phyloP scores from a whole-genome alignment of 2,113 vertebrate genomes.

The Micronycteris hirsuta region DNA sequence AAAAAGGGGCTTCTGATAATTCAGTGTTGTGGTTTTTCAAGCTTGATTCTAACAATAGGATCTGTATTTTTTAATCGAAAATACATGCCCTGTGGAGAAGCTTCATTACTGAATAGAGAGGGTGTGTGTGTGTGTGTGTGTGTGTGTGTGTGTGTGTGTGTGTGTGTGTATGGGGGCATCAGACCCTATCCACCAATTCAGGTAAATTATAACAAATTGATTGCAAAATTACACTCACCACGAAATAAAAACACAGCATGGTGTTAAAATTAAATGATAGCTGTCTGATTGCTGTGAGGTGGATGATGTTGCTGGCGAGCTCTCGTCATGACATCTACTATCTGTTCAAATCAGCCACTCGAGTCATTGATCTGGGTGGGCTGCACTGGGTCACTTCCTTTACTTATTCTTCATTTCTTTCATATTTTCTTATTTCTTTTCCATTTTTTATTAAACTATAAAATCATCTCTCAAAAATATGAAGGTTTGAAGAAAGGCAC shows the following conservation, averaged over 20 bases:
- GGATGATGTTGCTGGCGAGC: no score
- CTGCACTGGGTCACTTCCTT: not conserved
- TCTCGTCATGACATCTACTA: not conserved
- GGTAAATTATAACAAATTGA: not conserved
- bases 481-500: not conserved
- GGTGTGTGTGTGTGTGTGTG: no score
- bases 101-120: not conserved
- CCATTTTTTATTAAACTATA: not conserved
- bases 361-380: not conserved
- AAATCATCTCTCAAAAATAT: not conserved
- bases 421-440: not conserved
- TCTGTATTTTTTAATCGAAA: not conserved
- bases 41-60: conserved; percentile 1
- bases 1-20: not conserved
- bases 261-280: not conserved
- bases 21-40: conserved; percentile 4
- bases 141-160: not conserved
- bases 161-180: not conserved
- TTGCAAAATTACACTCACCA: not conserved
- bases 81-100: not conserved
- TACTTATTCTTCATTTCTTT: not conserved
- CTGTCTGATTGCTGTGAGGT: not conserved
- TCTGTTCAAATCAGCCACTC: not conserved
- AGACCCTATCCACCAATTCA: not conserved
- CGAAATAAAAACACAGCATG: conserved; percentile 9